Base-by-base conservation (phyloP, 2,113 vertebrate genomes). In the Corythoichthys intestinalis region DNA sequence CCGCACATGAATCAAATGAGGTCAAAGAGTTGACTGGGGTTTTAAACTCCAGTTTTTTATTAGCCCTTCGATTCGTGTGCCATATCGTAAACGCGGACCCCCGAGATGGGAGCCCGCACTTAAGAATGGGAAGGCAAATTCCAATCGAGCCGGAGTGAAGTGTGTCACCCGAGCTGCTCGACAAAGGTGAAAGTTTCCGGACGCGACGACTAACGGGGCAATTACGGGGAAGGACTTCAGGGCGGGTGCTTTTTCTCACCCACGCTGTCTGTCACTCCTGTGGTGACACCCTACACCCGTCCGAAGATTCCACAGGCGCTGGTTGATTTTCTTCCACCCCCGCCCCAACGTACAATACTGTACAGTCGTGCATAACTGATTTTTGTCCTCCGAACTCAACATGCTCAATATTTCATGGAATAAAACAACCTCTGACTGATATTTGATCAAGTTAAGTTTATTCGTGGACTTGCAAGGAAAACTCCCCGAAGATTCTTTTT, bases 211-310 rank as follows among this genome's bases (percentile, higher is more conserved):
- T 34, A 28, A 3, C 53, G 20, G 53, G 8, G 17, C 17, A n/a
- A 52, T 17, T n/a, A 17, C n/a, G 49, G 4, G 56, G 54, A 57
- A 57, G 28, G 11, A 34, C 28, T 56, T 56, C 1, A 1, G 28
- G 20, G 20, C n/a, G 17, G 3, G 57, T 14, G 59, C 15, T 17
- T 35, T 49, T 62, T 44, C 52, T 76, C 56, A n/a, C 34, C 49
- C 7, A 4, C 41, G 6, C 8, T 20, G 9, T 44, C 60, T 38
- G 37, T 20, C 49, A 13, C 17, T 59, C 17, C 9, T 52, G 9
- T 13, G 56, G 57, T 71, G 73, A 77, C 70, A 80, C 67, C 39
- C 9, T 20, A 79, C 20, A 68, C 73, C 6, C 50, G 0, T 1
- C 12, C 47, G 38, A 59, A 70, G 54, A 71, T 11, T 58, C 62